Evolutionary conservation across 2,797 vertebrate genomes (phyloP).

Genomic region (Huso huso): DNA sequence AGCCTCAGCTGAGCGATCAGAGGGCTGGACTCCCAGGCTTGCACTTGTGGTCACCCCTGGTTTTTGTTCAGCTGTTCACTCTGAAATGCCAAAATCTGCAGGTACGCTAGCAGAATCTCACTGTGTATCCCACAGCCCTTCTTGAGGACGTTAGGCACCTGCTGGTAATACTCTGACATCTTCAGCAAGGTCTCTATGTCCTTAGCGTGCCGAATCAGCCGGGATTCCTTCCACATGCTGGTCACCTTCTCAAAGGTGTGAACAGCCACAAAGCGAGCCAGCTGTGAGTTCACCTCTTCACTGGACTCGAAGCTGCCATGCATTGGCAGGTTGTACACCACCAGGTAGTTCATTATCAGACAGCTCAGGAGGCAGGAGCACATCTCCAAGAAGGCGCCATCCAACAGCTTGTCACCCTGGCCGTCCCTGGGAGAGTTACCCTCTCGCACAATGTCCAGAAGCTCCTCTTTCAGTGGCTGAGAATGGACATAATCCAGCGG

Average conservation of each 20-base stretch:
- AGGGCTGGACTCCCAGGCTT: neutral
- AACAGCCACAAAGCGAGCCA: constrained; percentile 35
- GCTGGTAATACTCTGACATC: constrained; percentile 53
- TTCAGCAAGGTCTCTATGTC: constrained; percentile 68
- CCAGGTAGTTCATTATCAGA: constrained; percentile 51
- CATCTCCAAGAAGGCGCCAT: constrained; percentile 51
- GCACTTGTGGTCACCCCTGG: neutral
- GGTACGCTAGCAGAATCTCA: constrained; percentile 57
- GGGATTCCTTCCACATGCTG: constrained; percentile 54
- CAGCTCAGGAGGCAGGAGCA: constrained; percentile 51
- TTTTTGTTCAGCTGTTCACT: constrained; percentile 20
- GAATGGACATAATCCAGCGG: constrained; percentile 68
- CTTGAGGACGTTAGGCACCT: constrained; percentile 49
- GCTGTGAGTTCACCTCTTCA: constrained; percentile 22
- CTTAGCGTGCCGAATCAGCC: constrained; percentile 56
- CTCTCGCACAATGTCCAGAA: constrained; percentile 53
- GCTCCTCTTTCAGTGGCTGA: constrained; percentile 55
- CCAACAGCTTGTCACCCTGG: constrained; percentile 26
- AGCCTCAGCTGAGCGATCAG: neutral
- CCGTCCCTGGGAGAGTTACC: constrained; percentile 33
- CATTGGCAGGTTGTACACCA: constrained; percentile 37
- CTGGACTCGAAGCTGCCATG: constrained; percentile 13
- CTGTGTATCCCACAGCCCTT: constrained; percentile 58
- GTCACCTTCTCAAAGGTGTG: constrained; percentile 40
- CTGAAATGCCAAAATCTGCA: constrained; percentile 53